Conservation (phyloP, 2,888 invertebrate species). For the Drosophila kambysellisi region DNA sequence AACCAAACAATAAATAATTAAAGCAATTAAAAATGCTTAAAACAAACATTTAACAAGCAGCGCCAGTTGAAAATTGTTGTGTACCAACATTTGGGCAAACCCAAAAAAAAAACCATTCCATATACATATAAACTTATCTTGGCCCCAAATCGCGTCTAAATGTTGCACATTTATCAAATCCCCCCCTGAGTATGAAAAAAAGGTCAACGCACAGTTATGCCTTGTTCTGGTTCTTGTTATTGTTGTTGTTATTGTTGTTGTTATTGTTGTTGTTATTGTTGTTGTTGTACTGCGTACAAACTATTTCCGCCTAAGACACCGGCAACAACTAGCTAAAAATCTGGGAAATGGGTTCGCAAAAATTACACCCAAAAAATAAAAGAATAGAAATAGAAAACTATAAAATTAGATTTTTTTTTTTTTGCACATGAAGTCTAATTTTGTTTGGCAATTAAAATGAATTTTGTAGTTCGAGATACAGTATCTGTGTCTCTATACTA, state of each 20-base stretch:
- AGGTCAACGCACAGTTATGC: constrained; percentile 81
- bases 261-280: constrained; percentile 44
- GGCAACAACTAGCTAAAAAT: constrained; percentile 51
- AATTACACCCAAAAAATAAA: constrained; percentile 4
- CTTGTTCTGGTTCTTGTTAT: constrained; percentile 61
- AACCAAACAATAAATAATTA: constrained; percentile 82
- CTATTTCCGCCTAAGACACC: constrained; percentile 68
- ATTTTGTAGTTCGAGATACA: constrained; percentile 48
- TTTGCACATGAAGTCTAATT: constrained; percentile 57
- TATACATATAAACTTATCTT: constrained; percentile 60
- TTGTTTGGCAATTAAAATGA: constrained; percentile 65
- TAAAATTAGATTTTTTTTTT: constrained; percentile 35
- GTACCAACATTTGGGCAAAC: constrained; percentile 61
- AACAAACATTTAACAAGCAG: constrained; percentile 82
- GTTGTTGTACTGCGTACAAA: constrained; percentile 52
- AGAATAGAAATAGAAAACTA: constrained; percentile 28
- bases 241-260: constrained; percentile 24
- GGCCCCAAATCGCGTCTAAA: constrained; percentile 79
- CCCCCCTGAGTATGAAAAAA: constrained; percentile 51
- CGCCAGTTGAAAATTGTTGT: constrained; percentile 67
- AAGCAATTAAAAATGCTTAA: constrained; percentile 81
- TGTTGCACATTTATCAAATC: constrained; percentile 80
- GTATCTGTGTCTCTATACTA: constrained; percentile 30
- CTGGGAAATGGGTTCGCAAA: constrained; percentile 65
- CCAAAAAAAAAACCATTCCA: constrained; percentile 27